These are phyloP conservation scores for Tachina fera DNA, from an alignment of 2,888 invertebrate species.

Conservation along the genomic window DNA sequence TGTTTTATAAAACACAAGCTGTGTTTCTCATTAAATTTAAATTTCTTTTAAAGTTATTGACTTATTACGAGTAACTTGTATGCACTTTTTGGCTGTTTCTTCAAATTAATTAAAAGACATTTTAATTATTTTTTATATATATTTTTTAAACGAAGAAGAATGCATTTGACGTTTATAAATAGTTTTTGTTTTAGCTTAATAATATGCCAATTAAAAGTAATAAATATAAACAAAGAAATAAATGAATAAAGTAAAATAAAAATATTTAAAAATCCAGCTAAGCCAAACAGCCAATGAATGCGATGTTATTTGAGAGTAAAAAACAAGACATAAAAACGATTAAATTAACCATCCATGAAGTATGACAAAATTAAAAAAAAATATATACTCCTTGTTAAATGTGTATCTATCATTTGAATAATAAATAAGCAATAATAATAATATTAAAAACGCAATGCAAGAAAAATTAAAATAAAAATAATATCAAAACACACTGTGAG, in stretches of 20 bases:
- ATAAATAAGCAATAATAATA: neutral
- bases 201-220: slow-evolving; percentile 52
- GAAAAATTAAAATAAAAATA: slow-evolving; percentile 3
- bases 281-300: slow-evolving; percentile 8
- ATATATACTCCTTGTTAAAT: slow-evolving; percentile 12
- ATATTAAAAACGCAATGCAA: neutral
- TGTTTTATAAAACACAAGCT: too few relatives aligned
- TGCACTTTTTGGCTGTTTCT: neutral
- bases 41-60: slow-evolving; percentile 21
- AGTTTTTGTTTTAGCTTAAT: slow-evolving; percentile 36
- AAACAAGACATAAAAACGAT: slow-evolving; percentile 31
- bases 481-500: slow-evolving; percentile 14
- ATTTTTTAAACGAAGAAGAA: neutral
- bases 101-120: slow-evolving; percentile 28
- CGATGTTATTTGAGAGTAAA: slow-evolving; percentile 18
- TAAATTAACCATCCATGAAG: slow-evolving; percentile 64
- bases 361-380: slow-evolving; percentile 60
- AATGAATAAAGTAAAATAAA: neutral
- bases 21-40: neutral
- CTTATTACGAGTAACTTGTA: slow-evolving; percentile 16
- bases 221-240: slow-evolving; percentile 22
- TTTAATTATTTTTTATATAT: slow-evolving; percentile 16
- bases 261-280: slow-evolving; percentile 15
- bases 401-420: slow-evolving; percentile 40
- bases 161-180: slow-evolving; percentile 41